Conservation (phyloP, 2,113 vertebrate genomes). For the Oryzias curvinotus region DNA sequence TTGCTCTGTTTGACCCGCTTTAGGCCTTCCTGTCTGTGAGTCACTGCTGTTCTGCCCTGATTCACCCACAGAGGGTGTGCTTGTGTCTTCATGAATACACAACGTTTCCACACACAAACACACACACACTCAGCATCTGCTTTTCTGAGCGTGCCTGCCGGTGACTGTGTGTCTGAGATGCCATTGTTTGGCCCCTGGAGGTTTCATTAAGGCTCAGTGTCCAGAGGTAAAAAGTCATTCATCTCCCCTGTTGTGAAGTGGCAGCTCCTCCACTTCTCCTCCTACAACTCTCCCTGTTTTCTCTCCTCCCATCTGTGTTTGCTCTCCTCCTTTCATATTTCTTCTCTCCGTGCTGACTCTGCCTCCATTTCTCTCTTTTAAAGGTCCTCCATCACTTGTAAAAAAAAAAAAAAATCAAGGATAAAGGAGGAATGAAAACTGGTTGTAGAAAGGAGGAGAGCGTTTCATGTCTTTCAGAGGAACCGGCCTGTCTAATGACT, state of each 20-base stretch:
- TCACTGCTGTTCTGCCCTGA: conserved; percentile 30
- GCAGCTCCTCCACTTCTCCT: conserved; percentile 53
- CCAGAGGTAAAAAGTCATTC: conserved; percentile 83
- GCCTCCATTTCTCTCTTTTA: conserved; percentile 32
- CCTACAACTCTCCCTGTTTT: conserved; percentile 27
- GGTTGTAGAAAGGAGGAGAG: conserved; percentile 34
- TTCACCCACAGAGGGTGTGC: conserved; percentile 15
- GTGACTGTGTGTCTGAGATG: conserved; percentile 53
- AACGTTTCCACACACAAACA: conserved; percentile 1
- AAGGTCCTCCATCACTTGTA: conserved; percentile 36
- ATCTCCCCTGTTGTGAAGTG: conserved; percentile 79
- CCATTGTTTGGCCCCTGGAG: conserved; percentile 82
- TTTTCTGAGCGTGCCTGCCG: conserved; percentile 27
- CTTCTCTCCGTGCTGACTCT: conserved; percentile 8
- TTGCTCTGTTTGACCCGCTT: conserved; percentile 64
- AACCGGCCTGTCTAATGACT: conserved; percentile 79
- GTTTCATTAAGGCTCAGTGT: conserved; percentile 83
- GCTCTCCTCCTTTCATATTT: conserved; percentile 36
- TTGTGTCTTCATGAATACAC: conserved; percentile 31
- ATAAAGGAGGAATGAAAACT: neutral
- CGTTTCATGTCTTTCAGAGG: conserved; percentile 77
- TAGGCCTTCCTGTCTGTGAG: conserved; percentile 40
- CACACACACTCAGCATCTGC: conserved; percentile 17
- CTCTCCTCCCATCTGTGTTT: conserved; percentile 38
- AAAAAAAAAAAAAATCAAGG: conserved; percentile 9